These are phyloP conservation scores for Scolopax bukidnonensis DNA, from an alignment of 2,797 vertebrate genomes.

Conservation along the genomic window DNA sequence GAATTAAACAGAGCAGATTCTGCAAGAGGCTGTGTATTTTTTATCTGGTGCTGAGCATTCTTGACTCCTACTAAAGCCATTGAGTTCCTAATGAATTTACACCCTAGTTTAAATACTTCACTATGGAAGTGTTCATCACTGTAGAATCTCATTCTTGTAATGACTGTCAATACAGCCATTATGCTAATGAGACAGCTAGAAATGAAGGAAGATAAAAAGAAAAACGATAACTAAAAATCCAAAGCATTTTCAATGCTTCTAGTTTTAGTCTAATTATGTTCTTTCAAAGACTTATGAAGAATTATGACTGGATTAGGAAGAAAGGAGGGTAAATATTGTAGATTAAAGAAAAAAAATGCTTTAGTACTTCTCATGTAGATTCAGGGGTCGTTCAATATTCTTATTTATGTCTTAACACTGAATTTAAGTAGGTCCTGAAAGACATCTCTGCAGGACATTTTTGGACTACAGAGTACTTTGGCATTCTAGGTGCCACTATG, in stretches of 20 bases:
- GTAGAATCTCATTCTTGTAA: conserved; percentile 50
- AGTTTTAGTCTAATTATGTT: conserved; percentile 47
- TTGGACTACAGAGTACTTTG: background rate
- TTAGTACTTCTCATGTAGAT: background rate
- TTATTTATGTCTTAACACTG: background rate
- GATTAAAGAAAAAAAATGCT: background rate
- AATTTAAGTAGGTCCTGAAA: background rate
- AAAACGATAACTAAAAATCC: conserved; percentile 19
- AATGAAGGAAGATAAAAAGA: conserved; percentile 43
- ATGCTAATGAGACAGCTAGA: conserved; percentile 53
- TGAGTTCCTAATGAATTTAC: conserved; percentile 29
- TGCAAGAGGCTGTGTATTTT: background rate
- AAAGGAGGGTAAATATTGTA: conserved; percentile 9
- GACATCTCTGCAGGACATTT: background rate
- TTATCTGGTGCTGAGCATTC: background rate
- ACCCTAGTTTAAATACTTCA: conserved; percentile 33
- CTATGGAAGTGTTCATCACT: conserved; percentile 24
- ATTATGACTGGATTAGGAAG: background rate
- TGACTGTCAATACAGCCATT: conserved; percentile 55
- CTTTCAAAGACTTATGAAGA: conserved; percentile 24
- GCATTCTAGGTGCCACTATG: background rate
- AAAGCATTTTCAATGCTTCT: background rate
- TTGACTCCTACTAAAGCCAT: background rate
- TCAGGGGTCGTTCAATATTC: background rate
- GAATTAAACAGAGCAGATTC: background rate